Base-by-base conservation (phyloP, 2,888 invertebrate species). In the Macroteleia sp. region DNA sequence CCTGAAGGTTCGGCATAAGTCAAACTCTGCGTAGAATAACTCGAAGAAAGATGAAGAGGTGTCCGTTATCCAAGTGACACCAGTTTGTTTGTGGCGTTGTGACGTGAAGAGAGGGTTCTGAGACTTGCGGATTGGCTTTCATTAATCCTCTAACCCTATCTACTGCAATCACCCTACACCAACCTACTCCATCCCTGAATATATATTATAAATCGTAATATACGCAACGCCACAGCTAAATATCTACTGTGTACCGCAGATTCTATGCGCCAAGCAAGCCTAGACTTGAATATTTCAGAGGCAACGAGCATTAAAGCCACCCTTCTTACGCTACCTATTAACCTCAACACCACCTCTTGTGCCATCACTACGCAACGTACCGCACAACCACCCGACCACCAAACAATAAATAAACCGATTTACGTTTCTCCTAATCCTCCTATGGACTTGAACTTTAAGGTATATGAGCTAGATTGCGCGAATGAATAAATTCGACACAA, bases 271-370 rank as follows among this genome's bases (percentile, higher is more conserved):
- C 80, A 80, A 81, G 83, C 83, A 84, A 87, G 87, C 87, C 87
- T 86, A 88, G 86, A 87, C 85, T 87, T 91, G 90, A 91, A 90
- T 91, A 91, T 91, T 91, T 91, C 86, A 91, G 85, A 81, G 84
- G 83, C 85, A 83, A 83, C 86, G 84, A 85, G 84, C 88, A 88
- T 90, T 90, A 90, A 89, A 88, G 88, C 88, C 85, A 89, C 91
- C 91, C 91, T 89, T 89, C 90, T 89, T 90, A 87, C 86, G 83
- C 86, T 86, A 84, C 88, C 88, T 90, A 91, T 90, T 90, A 91
- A 89, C 88, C 90, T 87, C 87, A 86, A 86, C 89, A 83, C 85
- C 86, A 82, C 30, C 66, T 66, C 77, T 70, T 57, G 62, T 50
- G 36, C 71, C 73, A 66, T 62, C 67, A 56, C 67, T 62, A 56